Evolutionary conservation across 1,140 invertebrate genomes (phyloP).

Genomic region (Drosophila melanica): DNA sequence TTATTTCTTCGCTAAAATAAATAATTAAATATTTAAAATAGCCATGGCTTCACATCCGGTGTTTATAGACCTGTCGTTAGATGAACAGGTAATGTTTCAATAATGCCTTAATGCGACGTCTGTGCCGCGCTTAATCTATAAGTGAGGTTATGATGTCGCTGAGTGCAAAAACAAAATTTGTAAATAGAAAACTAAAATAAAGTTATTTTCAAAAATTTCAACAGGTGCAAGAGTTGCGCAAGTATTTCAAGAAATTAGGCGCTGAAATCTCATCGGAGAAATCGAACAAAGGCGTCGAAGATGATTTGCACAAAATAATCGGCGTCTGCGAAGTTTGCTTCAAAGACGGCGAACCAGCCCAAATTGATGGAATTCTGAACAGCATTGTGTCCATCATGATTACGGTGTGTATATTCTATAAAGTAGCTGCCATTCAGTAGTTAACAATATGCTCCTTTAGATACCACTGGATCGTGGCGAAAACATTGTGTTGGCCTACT

Average conservation of each 20-base stretch:
- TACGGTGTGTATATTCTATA: constrained; percentile 86
- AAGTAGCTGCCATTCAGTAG: background rate
- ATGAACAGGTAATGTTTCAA: constrained; percentile 88
- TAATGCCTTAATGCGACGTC: background rate
- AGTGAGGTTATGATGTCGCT: constrained; percentile 83
- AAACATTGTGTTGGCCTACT: constrained; percentile 95
- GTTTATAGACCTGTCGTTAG: constrained; percentile 91
- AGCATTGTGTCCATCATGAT: constrained; percentile 97
- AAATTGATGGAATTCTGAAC: constrained; percentile 93
- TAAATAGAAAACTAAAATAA: constrained; percentile 52
- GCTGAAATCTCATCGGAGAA: constrained; percentile 96
- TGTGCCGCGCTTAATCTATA: background rate
- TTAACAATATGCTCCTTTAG: constrained; percentile 80
- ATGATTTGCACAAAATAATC: constrained; percentile 97
- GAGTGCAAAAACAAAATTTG: constrained; percentile 40
- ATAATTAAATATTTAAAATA: constrained; percentile 40
- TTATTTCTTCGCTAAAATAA: constrained; percentile 55
- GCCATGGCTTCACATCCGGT: constrained; percentile 90
- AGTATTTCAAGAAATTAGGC: constrained; percentile 95
- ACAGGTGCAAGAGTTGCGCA: constrained; percentile 94
- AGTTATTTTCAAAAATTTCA: constrained; percentile 36
- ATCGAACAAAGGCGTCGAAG: constrained; percentile 94
- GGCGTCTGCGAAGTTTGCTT: constrained; percentile 96
- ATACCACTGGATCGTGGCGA: constrained; percentile 93
- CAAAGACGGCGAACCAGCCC: constrained; percentile 91